These are phyloP conservation scores for Proisotoma minuta DNA, from an alignment of 2,888 invertebrate species.

Conservation along the genomic window DNA sequence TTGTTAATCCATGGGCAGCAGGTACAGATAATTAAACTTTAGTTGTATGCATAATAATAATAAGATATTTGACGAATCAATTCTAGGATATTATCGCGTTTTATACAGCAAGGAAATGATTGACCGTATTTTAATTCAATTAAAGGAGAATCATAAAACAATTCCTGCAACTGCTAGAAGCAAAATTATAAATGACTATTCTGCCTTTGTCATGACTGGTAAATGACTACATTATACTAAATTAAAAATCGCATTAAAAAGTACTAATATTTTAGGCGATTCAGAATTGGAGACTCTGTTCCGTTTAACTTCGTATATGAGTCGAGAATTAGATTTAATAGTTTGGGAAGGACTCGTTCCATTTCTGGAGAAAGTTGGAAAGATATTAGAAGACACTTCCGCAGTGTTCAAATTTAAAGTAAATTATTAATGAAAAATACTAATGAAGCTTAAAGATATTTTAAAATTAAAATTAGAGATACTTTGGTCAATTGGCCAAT, in stretches of 20 bases:
- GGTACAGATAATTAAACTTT: constrained; percentile 13
- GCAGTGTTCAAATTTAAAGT: background rate
- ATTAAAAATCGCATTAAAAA: constrained; percentile 1
- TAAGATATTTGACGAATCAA: background rate
- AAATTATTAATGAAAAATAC: background rate
- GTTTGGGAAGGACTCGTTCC: constrained; percentile 3
- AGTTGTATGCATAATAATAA: background rate
- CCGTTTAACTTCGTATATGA: background rate
- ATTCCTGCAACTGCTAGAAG: constrained; percentile 21
- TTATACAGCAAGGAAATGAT: constrained; percentile 13
- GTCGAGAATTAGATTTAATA: background rate
- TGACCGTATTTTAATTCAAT: constrained; percentile 7
- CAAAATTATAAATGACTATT: constrained; percentile 34
- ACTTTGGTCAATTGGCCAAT: background rate
- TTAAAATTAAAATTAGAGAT: background rate
- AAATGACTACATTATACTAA: background rate
- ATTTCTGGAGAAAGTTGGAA: background rate
- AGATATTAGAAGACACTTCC: background rate
- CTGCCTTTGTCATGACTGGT: constrained; percentile 28
- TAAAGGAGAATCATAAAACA: constrained; percentile 13
- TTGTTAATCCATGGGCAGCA: constrained; percentile 30
- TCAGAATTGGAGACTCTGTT: background rate
- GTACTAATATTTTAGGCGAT: background rate
- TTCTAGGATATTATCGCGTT: constrained; percentile 29
- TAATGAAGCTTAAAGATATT: background rate